Evolutionary conservation across 2,888 invertebrate genomes (phyloP), one percentile per base, ranked within the genome.

Genomic region (Nomada ruficornis): DNA sequence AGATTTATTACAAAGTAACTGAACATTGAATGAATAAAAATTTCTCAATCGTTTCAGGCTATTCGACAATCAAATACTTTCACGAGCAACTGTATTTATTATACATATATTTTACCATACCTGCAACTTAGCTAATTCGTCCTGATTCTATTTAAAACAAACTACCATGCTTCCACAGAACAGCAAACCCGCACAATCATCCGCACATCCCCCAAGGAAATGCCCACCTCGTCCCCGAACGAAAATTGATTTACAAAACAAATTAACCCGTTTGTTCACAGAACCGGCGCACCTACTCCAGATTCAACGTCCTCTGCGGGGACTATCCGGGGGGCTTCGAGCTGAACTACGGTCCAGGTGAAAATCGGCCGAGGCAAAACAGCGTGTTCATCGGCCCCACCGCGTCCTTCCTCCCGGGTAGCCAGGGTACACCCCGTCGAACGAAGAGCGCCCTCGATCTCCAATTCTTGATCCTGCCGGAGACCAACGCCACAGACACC

Each of bases 401-500:
- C 85, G 95, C 96, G 88, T 95, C 96, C 0, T 94, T 97, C 74
- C 95, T 96, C 82, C 96, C 96, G 18, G 95, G 95, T 79, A 77
- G 83, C 52, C 89, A 93, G 80, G 96, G 96, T 87, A 96, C 96
- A 0, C 97, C 97, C 0, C 94, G 98, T 15, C 96, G 97, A 82
- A 96, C 97, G 7, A 97, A 97, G 88, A 97, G 97, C 54, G 98
- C 98, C 1, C 96, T 98, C 88, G 98, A 98, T 92, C 95, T 98
- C 18, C 97, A 97, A 90, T 97, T 97, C 42, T 94, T 97, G 91
- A 93, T 96, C 88, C 89, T 96, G 91, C 93, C 95, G 88, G 93
- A 96, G 93, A 90, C 90, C 69, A 89, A 75, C 29, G 59, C 83
- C 1, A 15, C 13, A 18, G 80, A 74, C 1, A 0, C 9, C 2